Evolutionary conservation across 2,797 vertebrate species (phyloP).

Genomic region (Prunella strophiata): DNA sequence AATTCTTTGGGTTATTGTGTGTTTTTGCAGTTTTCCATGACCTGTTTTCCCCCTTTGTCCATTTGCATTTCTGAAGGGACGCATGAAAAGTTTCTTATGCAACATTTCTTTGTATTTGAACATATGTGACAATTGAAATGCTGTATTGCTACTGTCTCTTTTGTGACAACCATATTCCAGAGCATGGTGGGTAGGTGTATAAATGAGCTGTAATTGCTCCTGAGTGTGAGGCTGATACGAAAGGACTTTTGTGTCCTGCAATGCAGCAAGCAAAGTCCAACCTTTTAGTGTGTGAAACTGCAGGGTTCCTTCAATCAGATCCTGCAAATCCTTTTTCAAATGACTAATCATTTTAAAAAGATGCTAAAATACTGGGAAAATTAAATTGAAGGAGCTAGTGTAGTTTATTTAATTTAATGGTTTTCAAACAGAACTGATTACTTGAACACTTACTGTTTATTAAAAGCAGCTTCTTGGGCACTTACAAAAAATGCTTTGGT

Average conservation of each 20-base stretch:
- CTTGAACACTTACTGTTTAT: background rate
- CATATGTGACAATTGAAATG: background rate
- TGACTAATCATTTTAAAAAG: background rate
- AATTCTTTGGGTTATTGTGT: background rate
- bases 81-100: background rate
- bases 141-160: background rate
- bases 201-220: background rate
- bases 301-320: background rate
- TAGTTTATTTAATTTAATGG: background rate
- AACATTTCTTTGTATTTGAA: background rate
- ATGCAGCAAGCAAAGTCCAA: background rate
- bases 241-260: background rate
- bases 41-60: background rate
- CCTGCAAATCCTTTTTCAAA: background rate
- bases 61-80: background rate
- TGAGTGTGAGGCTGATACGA: rapidly evolving
- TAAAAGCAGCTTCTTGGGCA: background rate
- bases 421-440: background rate
- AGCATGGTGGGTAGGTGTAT: background rate
- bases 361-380: background rate
- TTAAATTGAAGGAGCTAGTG: background rate
- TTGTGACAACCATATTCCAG: background rate
- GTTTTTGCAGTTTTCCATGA: background rate
- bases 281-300: background rate
- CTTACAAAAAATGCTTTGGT: background rate